Evolutionary conservation across 2,113 vertebrate genomes (phyloP).

Genomic region (Bufo gargarizans): DNA sequence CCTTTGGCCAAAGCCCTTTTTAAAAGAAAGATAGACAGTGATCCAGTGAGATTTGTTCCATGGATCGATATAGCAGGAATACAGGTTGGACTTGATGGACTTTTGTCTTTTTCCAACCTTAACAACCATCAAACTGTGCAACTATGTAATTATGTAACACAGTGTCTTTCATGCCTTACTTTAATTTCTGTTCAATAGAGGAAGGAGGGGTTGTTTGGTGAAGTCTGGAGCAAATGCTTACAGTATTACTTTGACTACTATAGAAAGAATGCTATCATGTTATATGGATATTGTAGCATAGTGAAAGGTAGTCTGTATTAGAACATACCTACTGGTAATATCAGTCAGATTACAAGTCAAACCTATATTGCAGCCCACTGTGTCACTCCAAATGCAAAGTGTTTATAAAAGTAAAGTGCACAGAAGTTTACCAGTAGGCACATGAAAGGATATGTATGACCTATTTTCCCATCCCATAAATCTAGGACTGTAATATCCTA

Average conservation of each 20-base stretch:
- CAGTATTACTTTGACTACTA: neutral
- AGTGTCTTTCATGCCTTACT: no score
- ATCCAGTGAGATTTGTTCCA: no score
- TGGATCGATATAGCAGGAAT: no score
- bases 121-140: no score
- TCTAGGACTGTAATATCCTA: neutral
- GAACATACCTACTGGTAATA: conserved; percentile 11
- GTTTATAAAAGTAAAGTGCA: neutral
- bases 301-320: neutral
- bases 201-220: neutral
- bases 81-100: no score
- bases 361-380: neutral
- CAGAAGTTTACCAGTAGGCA: neutral
- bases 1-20: no score
- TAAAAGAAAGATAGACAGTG: no score
- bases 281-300: neutral
- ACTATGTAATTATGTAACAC: no score
- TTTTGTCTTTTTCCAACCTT: no score
- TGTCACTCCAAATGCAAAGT: conserved; percentile 13
- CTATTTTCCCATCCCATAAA: neutral
- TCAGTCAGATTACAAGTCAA: neutral
- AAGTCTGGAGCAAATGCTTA: neutral
- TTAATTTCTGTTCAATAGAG: no score
- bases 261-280: neutral
- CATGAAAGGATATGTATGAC: neutral